Percentiles rank a stretch among this genome's conserved stretches.
Conservation (phyloP, 2,797 vertebrate species). For the Tokudaia tokunoshimensis region DNA sequence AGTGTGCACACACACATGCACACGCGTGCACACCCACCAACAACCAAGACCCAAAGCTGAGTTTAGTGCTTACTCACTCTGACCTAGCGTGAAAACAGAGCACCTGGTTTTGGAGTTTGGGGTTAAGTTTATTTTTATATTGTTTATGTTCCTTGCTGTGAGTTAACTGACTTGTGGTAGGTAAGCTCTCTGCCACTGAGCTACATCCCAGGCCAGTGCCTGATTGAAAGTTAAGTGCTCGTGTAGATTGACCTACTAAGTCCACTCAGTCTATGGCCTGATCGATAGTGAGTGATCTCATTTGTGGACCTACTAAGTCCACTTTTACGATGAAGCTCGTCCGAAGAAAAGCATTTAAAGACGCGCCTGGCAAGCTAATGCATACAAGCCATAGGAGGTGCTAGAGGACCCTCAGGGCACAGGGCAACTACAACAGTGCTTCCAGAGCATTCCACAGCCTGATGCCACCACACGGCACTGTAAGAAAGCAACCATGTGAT, state of each 20-base stretch:
- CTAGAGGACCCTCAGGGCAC: rapidly evolving
- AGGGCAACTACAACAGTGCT: background rate
- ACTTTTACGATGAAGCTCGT: background rate
- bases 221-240: background rate
- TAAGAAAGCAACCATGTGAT: rapidly evolving
- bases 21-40: background rate
- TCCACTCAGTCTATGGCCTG: background rate
- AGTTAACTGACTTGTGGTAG: too few species aligned
- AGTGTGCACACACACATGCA: background rate
- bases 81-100: background rate
- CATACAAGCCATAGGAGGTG: background rate
- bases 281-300: background rate
- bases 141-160: background rate
- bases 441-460: background rate
- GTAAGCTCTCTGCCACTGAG: background rate
- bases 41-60: background rate
- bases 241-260: background rate
- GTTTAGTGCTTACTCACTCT: background rate
- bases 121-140: background rate
- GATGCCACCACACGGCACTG: rapidly evolving
- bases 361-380: background rate
- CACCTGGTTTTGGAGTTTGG: background rate
- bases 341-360: background rate
- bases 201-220: too few species aligned
- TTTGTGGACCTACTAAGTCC: too few species aligned